Evolutionary conservation across 2,113 vertebrate genomes (phyloP).

Genomic region (Phocoena phocoena): DNA sequence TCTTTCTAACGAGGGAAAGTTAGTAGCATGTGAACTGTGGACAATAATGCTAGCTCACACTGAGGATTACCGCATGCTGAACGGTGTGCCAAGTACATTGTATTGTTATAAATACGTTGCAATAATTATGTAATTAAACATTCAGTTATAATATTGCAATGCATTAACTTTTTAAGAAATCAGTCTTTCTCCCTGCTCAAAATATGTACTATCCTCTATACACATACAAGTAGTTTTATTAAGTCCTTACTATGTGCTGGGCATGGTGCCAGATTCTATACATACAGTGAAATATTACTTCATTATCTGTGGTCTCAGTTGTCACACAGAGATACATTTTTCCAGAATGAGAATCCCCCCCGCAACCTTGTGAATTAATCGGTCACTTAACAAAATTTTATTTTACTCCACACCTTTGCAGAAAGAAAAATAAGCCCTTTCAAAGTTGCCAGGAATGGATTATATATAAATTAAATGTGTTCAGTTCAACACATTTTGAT

Average conservation of each 20-base stretch:
- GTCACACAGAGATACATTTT: not conserved
- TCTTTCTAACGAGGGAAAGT: not conserved
- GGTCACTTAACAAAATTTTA: not conserved
- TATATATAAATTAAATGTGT: not conserved
- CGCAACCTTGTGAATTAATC: not conserved
- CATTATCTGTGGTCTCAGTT: not conserved
- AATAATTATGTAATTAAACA: not conserved
- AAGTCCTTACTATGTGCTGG: not conserved
- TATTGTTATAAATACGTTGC: not conserved
- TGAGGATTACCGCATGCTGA: not conserved
- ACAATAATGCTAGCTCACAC: not conserved
- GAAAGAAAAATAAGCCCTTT: not conserved
- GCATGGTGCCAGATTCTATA: not conserved
- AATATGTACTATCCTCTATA: not conserved
- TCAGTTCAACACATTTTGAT: not conserved
- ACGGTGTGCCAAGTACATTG: not conserved
- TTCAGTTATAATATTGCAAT: not conserved
- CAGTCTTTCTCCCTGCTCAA: not conserved
- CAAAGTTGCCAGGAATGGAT: not conserved
- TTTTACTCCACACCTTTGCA: not conserved
- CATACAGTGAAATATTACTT: not conserved
- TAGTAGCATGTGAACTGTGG: not conserved
- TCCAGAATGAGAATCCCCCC: not conserved
- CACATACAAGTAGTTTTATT: not conserved
- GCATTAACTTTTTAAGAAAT: not conserved